These are phyloP conservation scores for Heliconius ismenius DNA, from an alignment of 2,888 invertebrate species.

Conservation along the genomic window DNA sequence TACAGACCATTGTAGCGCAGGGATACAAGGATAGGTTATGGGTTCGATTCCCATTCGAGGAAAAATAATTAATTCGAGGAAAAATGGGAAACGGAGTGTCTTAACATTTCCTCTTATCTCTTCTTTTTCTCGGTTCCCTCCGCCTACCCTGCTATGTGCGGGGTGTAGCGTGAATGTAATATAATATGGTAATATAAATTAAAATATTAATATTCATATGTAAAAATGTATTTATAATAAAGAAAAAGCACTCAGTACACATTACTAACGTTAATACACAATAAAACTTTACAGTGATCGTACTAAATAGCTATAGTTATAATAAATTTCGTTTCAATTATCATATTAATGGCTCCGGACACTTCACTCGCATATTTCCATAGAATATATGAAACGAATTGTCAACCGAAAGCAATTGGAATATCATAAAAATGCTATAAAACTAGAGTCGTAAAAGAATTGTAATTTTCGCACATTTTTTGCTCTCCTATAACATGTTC, in stretches of 20 bases:
- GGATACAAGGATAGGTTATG: too few species aligned
- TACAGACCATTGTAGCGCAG: neutral
- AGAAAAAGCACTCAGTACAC: neutral
- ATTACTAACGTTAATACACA: neutral
- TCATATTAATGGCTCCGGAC: conserved; percentile 69
- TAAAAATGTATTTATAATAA: neutral
- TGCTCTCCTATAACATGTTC: conserved; percentile 52
- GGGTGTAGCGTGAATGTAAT: too few species aligned
- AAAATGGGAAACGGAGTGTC: too few species aligned
- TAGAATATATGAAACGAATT: conserved; percentile 74
- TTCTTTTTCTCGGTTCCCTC: too few species aligned
- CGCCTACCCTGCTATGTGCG: too few species aligned
- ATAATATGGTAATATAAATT: neutral
- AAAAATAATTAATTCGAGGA: too few species aligned
- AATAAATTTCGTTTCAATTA: conserved; percentile 65
- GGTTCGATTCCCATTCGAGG: too few species aligned
- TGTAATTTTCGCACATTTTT: conserved; percentile 55
- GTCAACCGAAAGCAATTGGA: conserved; percentile 74
- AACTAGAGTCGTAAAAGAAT: conserved; percentile 70
- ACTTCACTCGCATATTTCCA: conserved; percentile 69
- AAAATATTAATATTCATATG: neutral
- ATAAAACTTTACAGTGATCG: conserved; percentile 24
- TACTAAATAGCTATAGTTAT: conserved; percentile 42
- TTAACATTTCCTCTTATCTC: too few species aligned
- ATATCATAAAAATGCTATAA: conserved; percentile 77